Conservation (phyloP, 2,888 invertebrate species). For the Apotomis turbidana region DNA sequence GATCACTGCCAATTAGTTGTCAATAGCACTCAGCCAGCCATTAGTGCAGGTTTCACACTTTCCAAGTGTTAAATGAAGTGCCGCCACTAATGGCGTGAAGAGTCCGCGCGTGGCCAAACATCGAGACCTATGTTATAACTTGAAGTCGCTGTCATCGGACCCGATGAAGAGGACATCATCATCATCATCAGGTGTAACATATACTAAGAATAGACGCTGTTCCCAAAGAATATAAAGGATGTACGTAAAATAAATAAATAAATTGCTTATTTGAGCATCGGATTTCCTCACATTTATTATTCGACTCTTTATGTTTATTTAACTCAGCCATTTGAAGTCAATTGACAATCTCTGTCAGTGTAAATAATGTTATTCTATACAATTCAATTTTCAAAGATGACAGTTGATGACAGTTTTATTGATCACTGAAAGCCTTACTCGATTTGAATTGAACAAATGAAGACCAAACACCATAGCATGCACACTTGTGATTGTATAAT, state of each 20-base stretch:
- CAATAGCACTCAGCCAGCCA: not conserved
- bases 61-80: not conserved
- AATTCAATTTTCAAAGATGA: not conserved
- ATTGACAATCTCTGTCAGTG: not conserved
- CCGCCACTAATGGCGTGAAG: not conserved
- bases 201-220: no score
- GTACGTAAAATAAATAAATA: no score
- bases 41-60: conserved; percentile 8
- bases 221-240: no score
- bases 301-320: no score
- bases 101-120: not conserved
- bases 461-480: no score
- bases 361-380: not conserved
- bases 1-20: not conserved
- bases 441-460: no score
- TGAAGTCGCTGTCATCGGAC: no score
- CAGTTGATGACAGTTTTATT: not conserved
- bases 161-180: no score
- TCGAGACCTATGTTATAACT: not conserved
- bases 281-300: no score
- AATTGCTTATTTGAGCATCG: no score
- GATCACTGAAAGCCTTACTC: not conserved
- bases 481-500: no score
- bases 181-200: no score
- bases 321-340: not conserved